Conservation (phyloP, 2,113 vertebrate species). For the Anthoscopus minutus region DNA sequence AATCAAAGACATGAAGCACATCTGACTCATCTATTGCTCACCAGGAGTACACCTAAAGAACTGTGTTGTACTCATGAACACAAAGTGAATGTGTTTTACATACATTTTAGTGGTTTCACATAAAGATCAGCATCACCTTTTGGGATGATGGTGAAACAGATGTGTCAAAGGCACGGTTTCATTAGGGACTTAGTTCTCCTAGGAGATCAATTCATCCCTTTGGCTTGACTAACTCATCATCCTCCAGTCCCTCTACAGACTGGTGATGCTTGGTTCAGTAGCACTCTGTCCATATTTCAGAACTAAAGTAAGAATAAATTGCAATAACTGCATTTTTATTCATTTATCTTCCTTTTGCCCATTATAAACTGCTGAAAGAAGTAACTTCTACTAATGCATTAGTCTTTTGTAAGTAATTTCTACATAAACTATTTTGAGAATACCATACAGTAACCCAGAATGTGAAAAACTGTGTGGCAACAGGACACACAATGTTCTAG, state of each 20-base stretch:
- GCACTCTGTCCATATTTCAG: neutral
- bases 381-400: neutral
- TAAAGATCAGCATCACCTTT: neutral
- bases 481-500: neutral
- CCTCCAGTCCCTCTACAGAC: neutral
- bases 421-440: neutral
- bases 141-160: neutral
- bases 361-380: neutral
- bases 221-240: neutral
- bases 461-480: fast-evolving
- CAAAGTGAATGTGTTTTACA: neutral
- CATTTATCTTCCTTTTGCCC: neutral
- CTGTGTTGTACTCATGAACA: neutral
- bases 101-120: neutral
- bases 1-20: neutral
- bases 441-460: neutral
- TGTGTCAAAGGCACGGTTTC: neutral
- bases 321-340: neutral
- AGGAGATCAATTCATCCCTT: neutral
- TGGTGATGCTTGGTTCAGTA: neutral
- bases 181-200: neutral
- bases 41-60: neutral
- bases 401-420: neutral
- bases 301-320: neutral
- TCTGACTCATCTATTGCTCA: neutral